Evolutionary conservation across 2,113 vertebrate genomes (phyloP).

Genomic region (Acanthochromis polyacanthus): DNA sequence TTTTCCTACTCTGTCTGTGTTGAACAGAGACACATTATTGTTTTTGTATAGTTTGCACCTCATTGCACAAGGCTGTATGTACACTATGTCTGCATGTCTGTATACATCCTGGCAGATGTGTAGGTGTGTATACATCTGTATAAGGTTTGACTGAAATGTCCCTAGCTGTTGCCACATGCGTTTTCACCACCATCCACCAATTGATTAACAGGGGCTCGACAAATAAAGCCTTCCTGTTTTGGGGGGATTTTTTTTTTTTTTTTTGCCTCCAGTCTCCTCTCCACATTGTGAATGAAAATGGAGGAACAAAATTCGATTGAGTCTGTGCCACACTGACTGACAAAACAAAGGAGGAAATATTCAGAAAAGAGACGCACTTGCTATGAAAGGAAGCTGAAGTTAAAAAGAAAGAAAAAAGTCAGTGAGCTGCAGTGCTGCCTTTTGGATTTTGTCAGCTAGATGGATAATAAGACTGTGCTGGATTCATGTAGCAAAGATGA

Average conservation of each 20-base stretch:
- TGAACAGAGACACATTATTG: too few relatives aligned
- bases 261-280: slow-evolving; percentile 62
- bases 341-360: slow-evolving; percentile 23
- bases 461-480: slow-evolving; percentile 17
- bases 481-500: slow-evolving; percentile 36
- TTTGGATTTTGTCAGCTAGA: slow-evolving; percentile 31
- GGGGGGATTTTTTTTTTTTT: too few relatives aligned
- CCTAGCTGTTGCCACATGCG: slow-evolving; percentile 84
- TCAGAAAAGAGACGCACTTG: not conserved
- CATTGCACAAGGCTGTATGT: not conserved
- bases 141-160: slow-evolving; percentile 87
- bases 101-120: not conserved
- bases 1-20: too few relatives aligned
- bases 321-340: not conserved
- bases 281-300: slow-evolving; percentile 66
- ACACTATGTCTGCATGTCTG: slow-evolving; percentile 70
- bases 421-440: slow-evolving; percentile 20
- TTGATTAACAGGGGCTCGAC: slow-evolving; percentile 81
- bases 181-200: slow-evolving; percentile 78
- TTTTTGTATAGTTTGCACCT: too few relatives aligned
- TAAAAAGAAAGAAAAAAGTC: not conserved
- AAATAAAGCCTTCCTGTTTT: slow-evolving; percentile 36
- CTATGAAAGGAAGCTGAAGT: slow-evolving; percentile 10
- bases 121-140: slow-evolving; percentile 46
- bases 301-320: slow-evolving; percentile 6